Evolutionary conservation across 2,888 invertebrate species (phyloP), one percentile per base, ranked within the genome.

Genomic region (Dynastes grantii): DNA sequence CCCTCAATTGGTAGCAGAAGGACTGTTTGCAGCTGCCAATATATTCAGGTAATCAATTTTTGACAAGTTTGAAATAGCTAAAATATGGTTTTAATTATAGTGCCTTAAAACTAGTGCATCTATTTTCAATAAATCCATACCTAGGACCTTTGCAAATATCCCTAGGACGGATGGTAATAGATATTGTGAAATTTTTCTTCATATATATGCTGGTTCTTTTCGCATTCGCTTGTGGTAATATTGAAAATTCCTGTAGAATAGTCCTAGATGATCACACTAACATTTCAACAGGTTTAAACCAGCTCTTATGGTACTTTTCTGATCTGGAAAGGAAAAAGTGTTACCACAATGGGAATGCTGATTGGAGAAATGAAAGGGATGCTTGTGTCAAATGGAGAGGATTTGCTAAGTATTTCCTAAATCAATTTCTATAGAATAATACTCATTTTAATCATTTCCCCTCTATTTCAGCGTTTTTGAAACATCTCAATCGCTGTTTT

Each of bases 111-210:
- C 92, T 98, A 85, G 98, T 98, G 27, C 98, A 98, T 88, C 97
- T 98, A 87, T 98, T 98, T 91, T 97, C 97, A 79, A 96, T 98
- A 82, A 98, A 98, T 90, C 98, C 98, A 0, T 97, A 98, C 88
- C 91, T 98, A 84, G 98, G 98, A 80, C 98, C 98, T 0, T 90
- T 91, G 29, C 98, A 98, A 90, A 98, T 98, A 76, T 98, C 98
- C 1, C 90, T 98, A 16, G 98, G 98, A 75, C 91, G 97, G 85
- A 96, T 96, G 98, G 95, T 96, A 76, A 93, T 96, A 85, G 98
- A 98, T 87, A 98, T 98, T 82, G 92, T 98, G 82, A 98, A 98
- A 88, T 98, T 98, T 90, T 97, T 97, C 91, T 96, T 97, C 88
- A 97, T 98, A 85, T 98, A 97, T 87, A 94, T 96, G 82, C 89